Base-by-base conservation (phyloP, 2,888 invertebrate species). In the Deroplatys truncata region DNA sequence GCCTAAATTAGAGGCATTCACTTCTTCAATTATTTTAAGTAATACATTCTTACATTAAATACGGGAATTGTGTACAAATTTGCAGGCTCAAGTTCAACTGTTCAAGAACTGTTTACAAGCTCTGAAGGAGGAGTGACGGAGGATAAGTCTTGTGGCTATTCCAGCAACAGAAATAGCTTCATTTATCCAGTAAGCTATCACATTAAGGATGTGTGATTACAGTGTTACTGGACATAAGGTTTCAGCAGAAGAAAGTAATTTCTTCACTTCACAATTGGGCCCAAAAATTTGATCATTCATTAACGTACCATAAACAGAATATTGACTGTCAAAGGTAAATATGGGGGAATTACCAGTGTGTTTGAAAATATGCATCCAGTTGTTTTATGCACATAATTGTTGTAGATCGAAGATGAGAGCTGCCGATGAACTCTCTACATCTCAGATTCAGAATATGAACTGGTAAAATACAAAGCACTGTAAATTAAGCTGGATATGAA, bases 41-140 rank as follows among this genome's bases (percentile, higher is more conserved):
- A 31, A 31, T 31, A 31, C 5, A 31, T 31, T 31, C 5, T 2
- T 31, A 31, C 5, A 31, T 31, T 4, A 31, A 31, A 43, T 43
- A 2, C 13, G 7, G 13, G 13, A 7, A 43, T 43, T 43, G 2
- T 43, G 8, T 43, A 13, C 2, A 43, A 43, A 90, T 88, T 92
- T 93, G 56, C 92, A 94, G 94, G 94, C 94, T 90, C 94, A 95
- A 92, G 93, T 94, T 83, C 94, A 94, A 92, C 93, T 94, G 91
- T 92, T 94, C 91, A 93, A 93, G 92, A 94, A 93, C 91, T 94
- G 94, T 92, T 93, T 94, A 91, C 92, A 93, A 88, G 92, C 93
- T 28, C 91, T 94, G 90, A 93, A 93, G 90, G 94, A 94, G 90
- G 94, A 94, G 90, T 91, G 91, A 91, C 90, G 35, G 85, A 84